Evolutionary conservation across 64 coral and sea anemone species (phyloP).

Genomic region (Pocillopora damicornis): DNA sequence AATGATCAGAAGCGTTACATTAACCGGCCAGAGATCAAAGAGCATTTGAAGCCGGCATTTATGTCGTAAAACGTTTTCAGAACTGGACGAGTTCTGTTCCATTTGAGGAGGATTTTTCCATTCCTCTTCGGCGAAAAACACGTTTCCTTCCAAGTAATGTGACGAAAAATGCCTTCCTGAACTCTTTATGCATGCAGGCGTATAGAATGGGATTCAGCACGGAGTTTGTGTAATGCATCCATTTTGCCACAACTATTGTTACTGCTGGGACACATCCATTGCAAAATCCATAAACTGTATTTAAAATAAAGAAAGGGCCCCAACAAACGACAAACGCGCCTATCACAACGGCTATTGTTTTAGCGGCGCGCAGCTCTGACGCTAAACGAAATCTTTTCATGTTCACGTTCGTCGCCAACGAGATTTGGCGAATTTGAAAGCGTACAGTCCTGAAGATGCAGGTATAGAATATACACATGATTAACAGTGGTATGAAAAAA

Average conservation of each 20-base stretch:
- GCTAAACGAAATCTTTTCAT: slow-evolving; percentile 56
- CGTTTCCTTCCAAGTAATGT: slow-evolving; percentile 43
- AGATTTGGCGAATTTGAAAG: slow-evolving; percentile 73
- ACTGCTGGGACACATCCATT: background rate
- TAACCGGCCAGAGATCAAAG: too few relatives aligned
- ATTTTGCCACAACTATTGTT: slow-evolving; percentile 69
- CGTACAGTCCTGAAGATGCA: slow-evolving; percentile 71
- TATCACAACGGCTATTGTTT: slow-evolving; percentile 71
- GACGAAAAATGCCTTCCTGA: slow-evolving; percentile 55
- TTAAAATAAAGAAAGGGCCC: slow-evolving; percentile 75
- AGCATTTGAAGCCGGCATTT: too few relatives aligned
- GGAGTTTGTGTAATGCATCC: slow-evolving; percentile 89
- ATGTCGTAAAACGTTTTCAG: background rate
- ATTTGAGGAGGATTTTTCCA: background rate
- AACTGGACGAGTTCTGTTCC: slow-evolving; percentile 5
- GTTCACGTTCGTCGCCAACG: slow-evolving; percentile 42
- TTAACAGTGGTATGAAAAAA: slow-evolving; percentile 63
- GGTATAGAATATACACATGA: slow-evolving; percentile 64
- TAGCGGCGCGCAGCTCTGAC: slow-evolving; percentile 72
- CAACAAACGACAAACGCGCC: slow-evolving; percentile 78
- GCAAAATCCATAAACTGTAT: slow-evolving; percentile 65
- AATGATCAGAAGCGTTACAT: too few relatives aligned
- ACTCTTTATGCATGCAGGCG: slow-evolving; percentile 71
- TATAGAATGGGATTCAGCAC: slow-evolving; percentile 79
- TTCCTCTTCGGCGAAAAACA: background rate